phyloP scores from a whole-genome alignment of 2,888 invertebrate species.

The Yponomeuta evonymella region DNA sequence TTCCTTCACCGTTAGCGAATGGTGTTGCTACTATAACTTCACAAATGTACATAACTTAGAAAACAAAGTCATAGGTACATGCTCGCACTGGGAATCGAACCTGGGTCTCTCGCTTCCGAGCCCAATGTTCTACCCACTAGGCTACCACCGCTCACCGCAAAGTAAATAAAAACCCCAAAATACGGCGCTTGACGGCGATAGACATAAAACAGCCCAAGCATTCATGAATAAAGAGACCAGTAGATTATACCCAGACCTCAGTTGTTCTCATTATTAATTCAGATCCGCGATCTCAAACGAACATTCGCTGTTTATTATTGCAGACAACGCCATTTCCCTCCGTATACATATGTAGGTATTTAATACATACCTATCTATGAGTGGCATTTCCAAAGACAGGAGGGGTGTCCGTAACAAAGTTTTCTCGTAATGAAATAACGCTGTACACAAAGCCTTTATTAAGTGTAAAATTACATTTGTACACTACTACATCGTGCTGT shows the following conservation, averaged over 20 bases:
- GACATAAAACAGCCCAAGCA: not conserved
- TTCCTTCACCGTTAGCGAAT: no score
- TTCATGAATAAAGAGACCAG: slow-evolving; percentile 10
- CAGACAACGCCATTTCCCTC: not conserved
- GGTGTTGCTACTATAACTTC: no score
- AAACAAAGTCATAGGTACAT: no score
- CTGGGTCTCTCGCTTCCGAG: no score
- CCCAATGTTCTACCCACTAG: no score
- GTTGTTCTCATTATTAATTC: slow-evolving; percentile 11
- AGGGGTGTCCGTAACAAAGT: not conserved
- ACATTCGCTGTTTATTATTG: not conserved
- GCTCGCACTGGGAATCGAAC: no score
- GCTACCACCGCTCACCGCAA: not conserved
- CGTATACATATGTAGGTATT: not conserved
- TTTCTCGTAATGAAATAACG: not conserved
- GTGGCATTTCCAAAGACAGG: not conserved
- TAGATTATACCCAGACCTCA: slow-evolving; percentile 9
- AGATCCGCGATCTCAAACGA: slow-evolving; percentile 1
- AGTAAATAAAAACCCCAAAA: not conserved
- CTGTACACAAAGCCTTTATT: not conserved
- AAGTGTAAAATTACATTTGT: not conserved
- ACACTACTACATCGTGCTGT: not conserved
- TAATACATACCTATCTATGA: not conserved
- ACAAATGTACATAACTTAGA: no score
- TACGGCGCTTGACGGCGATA: not conserved